These are phyloP conservation scores for Amphipoea oculea DNA, from an alignment of 2,888 invertebrate species.

Conservation along the genomic window DNA sequence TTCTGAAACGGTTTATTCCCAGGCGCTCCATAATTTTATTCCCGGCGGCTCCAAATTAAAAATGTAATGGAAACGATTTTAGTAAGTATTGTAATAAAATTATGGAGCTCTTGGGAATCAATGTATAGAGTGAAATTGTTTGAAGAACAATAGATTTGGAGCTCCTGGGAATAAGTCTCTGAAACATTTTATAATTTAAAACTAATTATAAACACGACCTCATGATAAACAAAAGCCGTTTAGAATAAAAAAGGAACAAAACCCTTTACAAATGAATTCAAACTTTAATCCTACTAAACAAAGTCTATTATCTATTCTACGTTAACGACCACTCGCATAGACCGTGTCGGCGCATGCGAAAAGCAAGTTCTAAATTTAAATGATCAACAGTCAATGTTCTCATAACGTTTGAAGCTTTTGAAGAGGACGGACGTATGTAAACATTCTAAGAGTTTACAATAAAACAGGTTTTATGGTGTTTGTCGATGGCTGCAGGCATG, in stretches of 20 bases:
- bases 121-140: too few relatives aligned
- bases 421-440: slow-evolving; percentile 57
- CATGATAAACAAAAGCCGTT: slow-evolving; percentile 42
- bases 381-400: slow-evolving; percentile 61
- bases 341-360: slow-evolving; percentile 51
- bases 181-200: slow-evolving; percentile 7
- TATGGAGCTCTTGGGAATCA: too few relatives aligned
- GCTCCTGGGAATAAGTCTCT: too few relatives aligned
- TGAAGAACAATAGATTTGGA: too few relatives aligned
- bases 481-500: slow-evolving; percentile 23
- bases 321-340: slow-evolving; percentile 20
- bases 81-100: too few relatives aligned
- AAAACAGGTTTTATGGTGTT: slow-evolving; percentile 45
- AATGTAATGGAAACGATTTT: too few relatives aligned
- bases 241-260: slow-evolving; percentile 8
- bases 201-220: slow-evolving; percentile 40
- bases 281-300: slow-evolving; percentile 8
- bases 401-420: slow-evolving; percentile 48
- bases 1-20: background rate
- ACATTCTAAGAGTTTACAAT: slow-evolving; percentile 46
- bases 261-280: background rate
- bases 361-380: slow-evolving; percentile 67
- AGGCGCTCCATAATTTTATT: too few relatives aligned
- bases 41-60: too few relatives aligned
- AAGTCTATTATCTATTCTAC: slow-evolving; percentile 8